Base-by-base conservation (phyloP, 2,888 invertebrate genomes). In the Cylloceria caligata region DNA sequence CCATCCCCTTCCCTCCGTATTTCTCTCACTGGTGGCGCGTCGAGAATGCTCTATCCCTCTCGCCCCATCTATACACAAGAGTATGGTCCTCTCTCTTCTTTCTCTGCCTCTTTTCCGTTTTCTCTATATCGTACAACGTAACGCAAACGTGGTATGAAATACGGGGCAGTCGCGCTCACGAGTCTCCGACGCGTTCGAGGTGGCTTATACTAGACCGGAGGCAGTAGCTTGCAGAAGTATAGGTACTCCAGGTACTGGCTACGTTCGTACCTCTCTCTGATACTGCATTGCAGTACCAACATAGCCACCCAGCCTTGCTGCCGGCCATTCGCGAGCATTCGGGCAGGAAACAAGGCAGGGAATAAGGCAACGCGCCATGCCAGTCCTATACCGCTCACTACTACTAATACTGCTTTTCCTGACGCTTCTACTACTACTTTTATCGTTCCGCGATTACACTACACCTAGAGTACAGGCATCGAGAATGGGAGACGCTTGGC, bases 261-360 rank as follows among this genome's bases (percentile, higher is more conserved):
- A 67, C 64, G 78, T 62, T 62, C 52, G 75, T 79, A 71, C 79
- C 74, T 71, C 67, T 71, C 71, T 82, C 81, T 36, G 64, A 67
- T 89, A 90, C 91, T 91, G 91, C 91, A 91, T 88, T 91, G 91
- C 91, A 90, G 91, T 90, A 89, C 88, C 87, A 74, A 78, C 69
- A 9, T 49, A 72, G 60, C 68, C 86, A 87, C 87, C 88, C 86
- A 88, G 88, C 87, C 88, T 74, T 87, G 88, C 88, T 82, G 74
- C 69, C 36, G 74, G 79, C 79, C 72, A 75, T 82, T 79, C 82
- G 75, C 88, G 87, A 87, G 88, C 88, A 89, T 90, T 89, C 89
- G 87, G 86, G 86, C 86, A 69, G 65, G 64, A 76, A 82, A 69
- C 75, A 78, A 72, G 79, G 60, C 73, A 49, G 16, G 47, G 69